Evolutionary conservation across 2,113 vertebrate genomes (phyloP).

Genomic region (Colaptes auratus): DNA sequence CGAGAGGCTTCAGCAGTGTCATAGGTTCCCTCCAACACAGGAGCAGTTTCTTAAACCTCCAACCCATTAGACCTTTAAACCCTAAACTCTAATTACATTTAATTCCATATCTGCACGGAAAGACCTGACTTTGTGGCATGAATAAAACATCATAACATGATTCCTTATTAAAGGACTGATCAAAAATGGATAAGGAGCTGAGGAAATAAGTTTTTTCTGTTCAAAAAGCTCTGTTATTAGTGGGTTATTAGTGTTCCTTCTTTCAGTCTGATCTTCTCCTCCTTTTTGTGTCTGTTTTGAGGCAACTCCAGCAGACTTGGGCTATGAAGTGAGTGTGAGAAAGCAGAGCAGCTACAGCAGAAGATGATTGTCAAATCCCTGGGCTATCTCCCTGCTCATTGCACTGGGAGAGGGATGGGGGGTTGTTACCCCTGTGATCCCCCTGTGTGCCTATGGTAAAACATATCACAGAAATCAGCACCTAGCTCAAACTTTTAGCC

Average conservation of each 20-base stretch:
- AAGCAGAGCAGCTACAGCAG: neutral
- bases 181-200: neutral
- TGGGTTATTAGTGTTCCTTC: neutral
- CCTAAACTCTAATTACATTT: neutral
- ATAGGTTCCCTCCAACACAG: neutral
- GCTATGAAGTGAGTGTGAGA: neutral
- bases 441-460: fast-evolving
- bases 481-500: neutral
- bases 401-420: fast-evolving
- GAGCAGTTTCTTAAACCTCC: neutral
- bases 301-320: neutral
- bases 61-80: neutral
- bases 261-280: neutral
- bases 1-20: neutral
- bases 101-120: neutral
- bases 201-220: neutral
- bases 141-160: neutral
- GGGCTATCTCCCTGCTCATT: neutral
- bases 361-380: fast-evolving
- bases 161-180: neutral
- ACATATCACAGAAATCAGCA: neutral
- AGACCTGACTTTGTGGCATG: neutral
- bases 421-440: neutral
- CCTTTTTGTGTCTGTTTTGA: neutral
- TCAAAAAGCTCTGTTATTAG: neutral